Evolutionary conservation across 2,797 vertebrate species (phyloP).

Genomic region (Columba guinea): DNA sequence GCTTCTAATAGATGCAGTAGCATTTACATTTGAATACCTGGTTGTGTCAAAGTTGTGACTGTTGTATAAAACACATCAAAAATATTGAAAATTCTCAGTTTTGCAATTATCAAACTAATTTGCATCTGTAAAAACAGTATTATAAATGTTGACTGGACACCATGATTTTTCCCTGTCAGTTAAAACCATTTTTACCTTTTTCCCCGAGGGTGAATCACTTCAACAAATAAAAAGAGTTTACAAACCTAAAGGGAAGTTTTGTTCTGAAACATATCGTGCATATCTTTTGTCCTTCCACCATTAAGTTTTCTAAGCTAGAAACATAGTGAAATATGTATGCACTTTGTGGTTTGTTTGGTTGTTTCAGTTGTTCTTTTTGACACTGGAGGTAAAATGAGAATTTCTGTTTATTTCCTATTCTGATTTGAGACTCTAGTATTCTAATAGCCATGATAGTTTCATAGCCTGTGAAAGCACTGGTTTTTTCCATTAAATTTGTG

Average conservation of each 20-base stretch:
- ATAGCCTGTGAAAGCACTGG: not conserved
- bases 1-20: not conserved
- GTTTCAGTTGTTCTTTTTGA: not conserved
- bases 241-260: not conserved
- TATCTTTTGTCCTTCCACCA: not conserved
- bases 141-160: not conserved
- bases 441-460: not conserved
- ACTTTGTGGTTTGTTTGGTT: not conserved
- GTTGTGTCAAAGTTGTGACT: not conserved
- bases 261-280: not conserved
- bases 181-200: not conserved
- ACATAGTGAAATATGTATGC: not conserved
- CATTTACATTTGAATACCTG: not conserved
- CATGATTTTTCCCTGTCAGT: not conserved
- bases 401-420: not conserved
- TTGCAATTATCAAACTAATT: not conserved
- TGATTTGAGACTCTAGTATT: not conserved
- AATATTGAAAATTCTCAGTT: not conserved
- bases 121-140: not conserved
- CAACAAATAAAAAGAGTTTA: not conserved
- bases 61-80: not conserved
- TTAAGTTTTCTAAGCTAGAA: not conserved
- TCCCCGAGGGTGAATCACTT: not conserved
- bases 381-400: not conserved
- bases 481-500: conserved; percentile 2